Evolutionary conservation across 1,140 invertebrate species (phyloP).

Genomic region (Zaprionus inermis): DNA sequence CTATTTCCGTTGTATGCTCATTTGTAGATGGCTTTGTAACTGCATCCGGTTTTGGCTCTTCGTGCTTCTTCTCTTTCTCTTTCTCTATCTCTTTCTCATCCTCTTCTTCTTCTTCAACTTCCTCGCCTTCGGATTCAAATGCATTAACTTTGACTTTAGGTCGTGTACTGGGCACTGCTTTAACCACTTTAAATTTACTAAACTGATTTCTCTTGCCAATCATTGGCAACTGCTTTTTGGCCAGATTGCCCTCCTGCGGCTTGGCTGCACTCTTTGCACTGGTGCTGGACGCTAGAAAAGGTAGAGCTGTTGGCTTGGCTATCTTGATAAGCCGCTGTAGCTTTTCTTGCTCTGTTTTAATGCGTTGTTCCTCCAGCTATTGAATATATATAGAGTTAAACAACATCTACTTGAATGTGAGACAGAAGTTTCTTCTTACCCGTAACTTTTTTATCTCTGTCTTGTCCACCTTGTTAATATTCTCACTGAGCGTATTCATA

Average conservation of each 20-base stretch:
- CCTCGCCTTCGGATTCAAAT: conserved; percentile 78
- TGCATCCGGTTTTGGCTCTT: conserved; percentile 23
- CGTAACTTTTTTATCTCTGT: conserved; percentile 85
- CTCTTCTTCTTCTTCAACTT: conserved; percentile 81
- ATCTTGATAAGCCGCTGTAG: conserved; percentile 90
- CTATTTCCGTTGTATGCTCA: conserved; percentile 19
- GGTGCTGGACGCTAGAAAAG: conserved; percentile 56
- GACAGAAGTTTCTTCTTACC: conserved; percentile 60
- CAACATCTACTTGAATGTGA: not conserved
- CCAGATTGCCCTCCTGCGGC: not conserved
- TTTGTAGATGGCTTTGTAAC: conserved; percentile 23
- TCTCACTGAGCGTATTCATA: conserved; percentile 87
- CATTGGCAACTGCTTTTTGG: conserved; percentile 73
- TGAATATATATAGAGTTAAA: not conserved
- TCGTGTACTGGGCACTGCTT: conserved; percentile 32
- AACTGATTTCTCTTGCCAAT: conserved; percentile 82
- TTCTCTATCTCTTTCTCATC: too few relatives aligned
- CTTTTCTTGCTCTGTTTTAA: conserved; percentile 89
- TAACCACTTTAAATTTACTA: conserved; percentile 77
- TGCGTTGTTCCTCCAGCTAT: conserved; percentile 87
- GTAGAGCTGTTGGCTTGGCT: conserved; percentile 89
- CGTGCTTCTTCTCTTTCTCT: conserved; percentile 25
- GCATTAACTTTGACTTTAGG: conserved; percentile 43
- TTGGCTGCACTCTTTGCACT: not conserved
- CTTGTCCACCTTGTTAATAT: conserved; percentile 84